Evolutionary conservation across 1,140 invertebrate genomes (phyloP), one percentile per base, ranked within the genome.

Genomic region (Idris sp.): DNA sequence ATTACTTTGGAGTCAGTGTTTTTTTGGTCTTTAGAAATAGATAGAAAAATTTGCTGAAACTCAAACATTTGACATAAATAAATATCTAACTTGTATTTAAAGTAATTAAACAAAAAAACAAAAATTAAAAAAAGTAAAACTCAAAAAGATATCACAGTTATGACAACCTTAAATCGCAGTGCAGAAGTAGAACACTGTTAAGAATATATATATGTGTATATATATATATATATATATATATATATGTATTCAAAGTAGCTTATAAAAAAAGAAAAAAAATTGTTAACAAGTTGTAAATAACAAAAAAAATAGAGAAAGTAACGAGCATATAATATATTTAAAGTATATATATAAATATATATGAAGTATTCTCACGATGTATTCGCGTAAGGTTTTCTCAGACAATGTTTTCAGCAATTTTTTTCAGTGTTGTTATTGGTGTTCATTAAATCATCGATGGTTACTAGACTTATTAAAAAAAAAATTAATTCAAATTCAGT

Each of bases 281-380:
- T 68, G 64, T 68, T 68, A 59, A 68, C 30, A n/a, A 41, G 11
- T 51, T 59, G 65, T 59, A 58, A 41, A 68, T 58, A 68, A 68
- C 64, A n/a, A 59, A 58, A 68, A 58, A 67, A 67, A 46, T 53
- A 44, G 49, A 48, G 51, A 54, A 58, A 48, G 41, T 67, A 48
- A 25, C 31, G 15, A 67, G 49, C 41, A 49, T 48, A 58, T 30
- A 25, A 56, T 41, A 58, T 51, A 54, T 54, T 48, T 65, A 10
- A 53, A 38, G 6, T 51, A 64, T 53, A 53, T 44, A 13, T n/a
- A n/a, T n/a, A n/a, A n/a, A n/a, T n/a, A 26, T 44, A 53, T 18
- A 18, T 18, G 30, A 49, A 19, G 8, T 31, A 56, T 30, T 65
- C 25, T 19, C 53, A 30, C 43, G 18, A 46, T 49, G 13, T 56